Conservation (phyloP, 2,113 vertebrate genomes). For the Microtus pennsylvanicus region DNA sequence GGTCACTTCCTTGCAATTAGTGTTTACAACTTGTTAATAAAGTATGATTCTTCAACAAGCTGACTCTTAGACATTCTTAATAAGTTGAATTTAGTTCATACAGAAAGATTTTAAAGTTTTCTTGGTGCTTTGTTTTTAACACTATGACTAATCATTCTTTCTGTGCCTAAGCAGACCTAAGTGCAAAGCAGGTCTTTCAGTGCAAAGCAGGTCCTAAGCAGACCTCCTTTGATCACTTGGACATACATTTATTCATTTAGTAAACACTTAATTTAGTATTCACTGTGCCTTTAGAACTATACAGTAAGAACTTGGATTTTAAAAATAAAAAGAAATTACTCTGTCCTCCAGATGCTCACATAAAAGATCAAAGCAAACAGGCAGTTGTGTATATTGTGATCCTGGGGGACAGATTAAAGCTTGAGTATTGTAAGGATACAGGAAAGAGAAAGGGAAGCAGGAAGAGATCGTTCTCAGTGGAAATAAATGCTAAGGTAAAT, state of each 20-base stretch:
- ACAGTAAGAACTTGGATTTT: neutral
- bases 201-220: neutral
- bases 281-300: neutral
- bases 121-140: conserved; percentile 9
- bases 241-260: neutral
- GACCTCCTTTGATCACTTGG: neutral
- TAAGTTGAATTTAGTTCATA: neutral
- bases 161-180: neutral
- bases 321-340: neutral
- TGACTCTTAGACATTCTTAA: conserved; percentile 22
- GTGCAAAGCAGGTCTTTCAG: too few relatives aligned
- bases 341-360: neutral
- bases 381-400: conserved; percentile 7
- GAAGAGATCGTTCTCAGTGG: neutral
- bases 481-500: conserved; percentile 50
- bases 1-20: neutral
- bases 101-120: conserved; percentile 43
- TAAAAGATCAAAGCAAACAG: conserved; percentile 56
- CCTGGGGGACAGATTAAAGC: conserved; percentile 28
- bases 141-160: neutral
- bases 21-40: neutral
- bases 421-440: conserved; percentile 23
- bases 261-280: conserved; percentile 32
- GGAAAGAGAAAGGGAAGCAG: neutral
- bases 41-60: neutral